Evolutionary conservation across 2,113 vertebrate genomes (phyloP).

Genomic region (Arothron firmamentum): DNA sequence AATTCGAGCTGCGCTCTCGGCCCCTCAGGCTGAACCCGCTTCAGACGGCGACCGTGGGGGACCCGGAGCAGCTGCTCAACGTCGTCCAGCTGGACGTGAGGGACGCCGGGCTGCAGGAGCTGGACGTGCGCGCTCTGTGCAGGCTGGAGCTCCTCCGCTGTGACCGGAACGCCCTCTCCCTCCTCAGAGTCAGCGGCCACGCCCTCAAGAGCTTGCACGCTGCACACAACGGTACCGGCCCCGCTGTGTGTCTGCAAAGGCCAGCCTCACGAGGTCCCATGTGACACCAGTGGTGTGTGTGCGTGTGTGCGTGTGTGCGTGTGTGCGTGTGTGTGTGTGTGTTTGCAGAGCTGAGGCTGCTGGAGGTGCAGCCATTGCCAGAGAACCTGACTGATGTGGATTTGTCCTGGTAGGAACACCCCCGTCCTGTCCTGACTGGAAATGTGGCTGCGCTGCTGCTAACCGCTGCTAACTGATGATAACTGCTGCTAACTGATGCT

Average conservation of each 20-base stretch:
- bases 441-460: too few relatives aligned
- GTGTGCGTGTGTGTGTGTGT: too few relatives aligned
- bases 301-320: too few relatives aligned
- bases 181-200: slow-evolving; percentile 80
- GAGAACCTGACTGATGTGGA: slow-evolving; percentile 86
- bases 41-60: slow-evolving; percentile 66
- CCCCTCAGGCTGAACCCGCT: slow-evolving; percentile 83
- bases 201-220: slow-evolving; percentile 86
- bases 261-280: background rate
- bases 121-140: slow-evolving; percentile 83
- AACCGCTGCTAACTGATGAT: too few relatives aligned
- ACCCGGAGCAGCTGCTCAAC: slow-evolving; percentile 83
- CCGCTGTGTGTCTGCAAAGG: too few relatives aligned
- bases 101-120: slow-evolving; percentile 83
- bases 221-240: slow-evolving; percentile 83
- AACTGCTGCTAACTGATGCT: too few relatives aligned
- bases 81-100: slow-evolving; percentile 89
- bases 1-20: too few relatives aligned
- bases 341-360: slow-evolving; percentile 81
- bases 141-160: slow-evolving; percentile 91
- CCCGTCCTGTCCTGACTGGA: background rate
- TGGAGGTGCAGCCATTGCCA: slow-evolving; percentile 88
- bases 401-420: slow-evolving; percentile 84
- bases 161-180: slow-evolving; percentile 84
- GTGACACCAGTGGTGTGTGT: background rate